phyloP scores from a whole-genome alignment of 1,140 invertebrate species.

The Mercenaria mercenaria region DNA sequence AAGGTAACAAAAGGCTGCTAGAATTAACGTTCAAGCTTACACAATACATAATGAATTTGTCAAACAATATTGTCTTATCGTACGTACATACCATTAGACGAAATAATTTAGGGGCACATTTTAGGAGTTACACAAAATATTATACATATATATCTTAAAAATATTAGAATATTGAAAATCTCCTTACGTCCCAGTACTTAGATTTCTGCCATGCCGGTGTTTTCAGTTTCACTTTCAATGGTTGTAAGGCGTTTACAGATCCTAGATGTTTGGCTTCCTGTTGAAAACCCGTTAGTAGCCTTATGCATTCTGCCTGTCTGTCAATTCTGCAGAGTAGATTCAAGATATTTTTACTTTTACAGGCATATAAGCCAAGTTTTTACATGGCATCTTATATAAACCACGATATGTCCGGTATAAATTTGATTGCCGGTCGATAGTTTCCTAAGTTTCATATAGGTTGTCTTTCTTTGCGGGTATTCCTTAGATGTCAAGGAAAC shows the following conservation, averaged over 20 bases:
- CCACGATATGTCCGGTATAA: neutral
- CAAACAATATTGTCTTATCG: too few species aligned
- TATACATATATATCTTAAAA: too few species aligned
- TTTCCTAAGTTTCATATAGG: too few species aligned
- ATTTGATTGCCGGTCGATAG: neutral
- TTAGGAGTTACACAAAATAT: too few species aligned
- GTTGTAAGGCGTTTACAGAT: neutral
- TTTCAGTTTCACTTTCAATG: slow-evolving; percentile 26
- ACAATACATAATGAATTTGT: too few species aligned
- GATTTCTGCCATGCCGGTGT: slow-evolving; percentile 53
- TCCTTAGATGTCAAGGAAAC: too few species aligned
- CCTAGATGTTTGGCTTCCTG: neutral
- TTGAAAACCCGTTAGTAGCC: slow-evolving; percentile 35
- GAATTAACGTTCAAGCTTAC: too few species aligned
- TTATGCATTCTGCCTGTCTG: neutral
- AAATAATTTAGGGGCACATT: too few species aligned
- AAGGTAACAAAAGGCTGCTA: too few species aligned
- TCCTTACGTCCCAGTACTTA: slow-evolving; percentile 36
- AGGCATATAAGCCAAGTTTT: neutral
- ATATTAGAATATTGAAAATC: too few species aligned
- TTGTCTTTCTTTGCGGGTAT: too few species aligned
- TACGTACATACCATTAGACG: too few species aligned
- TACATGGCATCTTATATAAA: neutral
- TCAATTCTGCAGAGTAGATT: slow-evolving; percentile 2
- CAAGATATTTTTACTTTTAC: neutral